phyloP scores from a whole-genome alignment of 2,797 vertebrate genomes.

The Lophotriccus pileatus region DNA sequence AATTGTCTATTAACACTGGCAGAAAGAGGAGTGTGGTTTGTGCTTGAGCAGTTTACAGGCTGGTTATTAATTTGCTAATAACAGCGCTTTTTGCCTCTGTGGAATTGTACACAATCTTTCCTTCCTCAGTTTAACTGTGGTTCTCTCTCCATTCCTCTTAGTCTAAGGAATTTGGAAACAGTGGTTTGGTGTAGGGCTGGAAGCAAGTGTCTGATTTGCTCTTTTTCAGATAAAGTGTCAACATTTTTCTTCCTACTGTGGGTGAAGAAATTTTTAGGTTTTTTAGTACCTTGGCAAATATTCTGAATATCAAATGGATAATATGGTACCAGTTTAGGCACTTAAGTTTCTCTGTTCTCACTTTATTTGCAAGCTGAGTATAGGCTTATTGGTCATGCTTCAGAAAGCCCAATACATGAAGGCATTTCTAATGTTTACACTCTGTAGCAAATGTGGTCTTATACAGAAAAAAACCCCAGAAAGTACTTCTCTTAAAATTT shows the following conservation, averaged over 20 bases:
- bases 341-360: not conserved
- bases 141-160: not conserved
- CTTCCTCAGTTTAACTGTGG: not conserved
- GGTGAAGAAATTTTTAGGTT: not conserved
- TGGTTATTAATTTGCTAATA: not conserved
- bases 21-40: not conserved
- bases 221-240: not conserved
- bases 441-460: not conserved
- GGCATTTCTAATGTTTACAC: not conserved
- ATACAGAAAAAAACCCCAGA: fast-evolving
- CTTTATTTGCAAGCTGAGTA: not conserved
- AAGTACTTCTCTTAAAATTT: not conserved
- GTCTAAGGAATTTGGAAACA: not conserved
- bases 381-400: fast-evolving
- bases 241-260: not conserved
- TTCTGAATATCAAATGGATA: not conserved
- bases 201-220: not conserved
- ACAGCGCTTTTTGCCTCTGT: not conserved
- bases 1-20: not conserved
- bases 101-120: not conserved
- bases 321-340: not conserved
- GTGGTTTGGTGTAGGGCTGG: not conserved
- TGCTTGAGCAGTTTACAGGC: not conserved
- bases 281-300: not conserved
- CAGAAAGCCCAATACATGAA: not conserved